Base-by-base conservation (phyloP, 2,888 invertebrate species). In the Drosophila acutilabella region DNA sequence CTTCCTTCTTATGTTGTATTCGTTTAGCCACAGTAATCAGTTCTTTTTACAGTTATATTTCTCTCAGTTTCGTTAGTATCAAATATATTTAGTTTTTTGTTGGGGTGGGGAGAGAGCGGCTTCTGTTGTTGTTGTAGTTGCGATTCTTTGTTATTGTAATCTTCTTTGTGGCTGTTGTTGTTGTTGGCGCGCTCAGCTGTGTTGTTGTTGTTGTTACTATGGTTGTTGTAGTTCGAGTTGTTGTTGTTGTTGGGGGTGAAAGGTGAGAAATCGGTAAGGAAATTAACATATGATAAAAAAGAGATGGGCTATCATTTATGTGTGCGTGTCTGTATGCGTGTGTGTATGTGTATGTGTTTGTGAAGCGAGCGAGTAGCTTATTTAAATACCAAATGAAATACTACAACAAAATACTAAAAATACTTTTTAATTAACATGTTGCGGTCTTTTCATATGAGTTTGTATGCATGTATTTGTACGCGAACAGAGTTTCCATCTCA, bases 261-360 rank as follows among this genome's bases (percentile, higher is more conserved):
- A 78, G 79, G 73, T 75, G 64, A 76, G 54, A 78, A 79, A 78
- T 79, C 71, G 66, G 71, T 79, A 79, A 78, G 77, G 80, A 78
- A 79, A 79, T 78, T 77, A 80, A 78, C 77, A 75, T 65, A 78
- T 78, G 69, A 76, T 74, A 58, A 74, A 68, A 61, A 60, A 54
- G 58, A 62, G 60, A 71, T 57, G 45, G 71, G 77, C 52, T 54
- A 47, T 26, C 52, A 38, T 30, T 52, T 52, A 14, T 33, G 14
- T 38, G 44, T 51, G 5, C 13, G 14, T 57, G 11, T 48, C 18
- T 53, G 16, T 61, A 11, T 41, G 45, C 16, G 16, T 30, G 42
- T 47, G 16, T 16, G 13, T 36, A 23, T 20, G 38, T n/a, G 45
- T 44, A 10, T 65, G n/a, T 26, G 48, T 60, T n/a, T n/a, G 44